phyloP scores from a whole-genome alignment of 2,113 vertebrate genomes.

The Pantherophis guttatus region DNA sequence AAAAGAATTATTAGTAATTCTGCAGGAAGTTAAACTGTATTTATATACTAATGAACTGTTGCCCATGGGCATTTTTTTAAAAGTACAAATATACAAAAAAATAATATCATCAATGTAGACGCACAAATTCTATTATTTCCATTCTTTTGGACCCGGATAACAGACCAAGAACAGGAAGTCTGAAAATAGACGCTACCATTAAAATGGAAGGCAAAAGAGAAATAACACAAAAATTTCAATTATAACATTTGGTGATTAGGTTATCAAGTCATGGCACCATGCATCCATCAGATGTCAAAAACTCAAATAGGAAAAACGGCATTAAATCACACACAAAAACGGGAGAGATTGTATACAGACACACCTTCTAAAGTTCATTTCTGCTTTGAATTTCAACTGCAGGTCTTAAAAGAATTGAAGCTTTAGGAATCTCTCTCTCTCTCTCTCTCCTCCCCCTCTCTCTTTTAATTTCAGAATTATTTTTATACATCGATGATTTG shows the following conservation, averaged over 20 bases:
- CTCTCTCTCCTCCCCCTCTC: neutral
- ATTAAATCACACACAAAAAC: neutral
- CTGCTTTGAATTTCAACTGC: neutral
- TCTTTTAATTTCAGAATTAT: neutral
- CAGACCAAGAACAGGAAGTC: slow-evolving; percentile 21
- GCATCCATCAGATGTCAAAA: neutral
- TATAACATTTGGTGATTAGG: neutral
- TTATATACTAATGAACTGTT: slow-evolving; percentile 66
- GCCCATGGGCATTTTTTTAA: slow-evolving; percentile 52
- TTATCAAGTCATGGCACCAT: neutral
- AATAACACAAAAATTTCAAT: neutral
- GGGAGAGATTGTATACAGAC: neutral
- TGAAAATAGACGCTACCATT: neutral
- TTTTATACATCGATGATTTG: neutral
- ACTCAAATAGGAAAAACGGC: neutral
- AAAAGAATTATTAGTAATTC: slow-evolving; percentile 65
- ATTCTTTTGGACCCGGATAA: slow-evolving; percentile 20
- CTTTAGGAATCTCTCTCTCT: neutral
- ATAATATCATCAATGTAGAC: slow-evolving; percentile 52
- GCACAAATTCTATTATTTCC: slow-evolving; percentile 34
- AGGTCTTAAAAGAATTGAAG: neutral
- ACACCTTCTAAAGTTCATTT: neutral
- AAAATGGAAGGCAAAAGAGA: slow-evolving; percentile 6
- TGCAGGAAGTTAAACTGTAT: slow-evolving; percentile 67
- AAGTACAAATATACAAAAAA: slow-evolving; percentile 51